Evolutionary conservation across 2,888 invertebrate species (phyloP), one percentile per base, ranked within the genome.

Genomic region (Chrysotoxum bicinctum): DNA sequence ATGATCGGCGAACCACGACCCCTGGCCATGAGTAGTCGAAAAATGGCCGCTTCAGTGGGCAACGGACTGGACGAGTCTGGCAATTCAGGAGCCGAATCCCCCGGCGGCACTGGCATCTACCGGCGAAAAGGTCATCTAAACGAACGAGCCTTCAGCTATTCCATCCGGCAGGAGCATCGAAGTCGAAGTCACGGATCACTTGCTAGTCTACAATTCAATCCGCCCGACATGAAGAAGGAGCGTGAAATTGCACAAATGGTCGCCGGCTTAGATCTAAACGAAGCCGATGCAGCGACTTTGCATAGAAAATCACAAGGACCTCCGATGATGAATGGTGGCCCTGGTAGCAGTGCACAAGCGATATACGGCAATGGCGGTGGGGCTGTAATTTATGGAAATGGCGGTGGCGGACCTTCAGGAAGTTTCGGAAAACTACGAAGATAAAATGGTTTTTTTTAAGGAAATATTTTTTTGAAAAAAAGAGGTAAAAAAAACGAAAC

Each of bases 191-290:
- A 98, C 91, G 98, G 98, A 80, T 97, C 97, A 81, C 93, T 98
- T 91, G 97, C 98, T 83, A 98, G 97, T 90, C 93, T 98, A 85
- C 97, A 97, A 91, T 98, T 98, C 92, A 97, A 96, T 88, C 95
- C 96, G 87, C 96, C 96, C 87, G 96, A 96, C 90, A 93, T 96
- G 91, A 97, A 97, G 91, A 97, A 97, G 91, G 97, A 97, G 91
- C 94, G 97, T 3, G 97, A 98, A 93, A 97, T 98, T 88, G 96
- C 97, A 92, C 98, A 98, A 93, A 95, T 98, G 94, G 96, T 98
- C 87, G 97, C 97, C n/a, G 98, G 97, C 21, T 93, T 98, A 88
- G 97, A 96, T 89, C 93, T 98, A 69, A 95, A 95, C 56, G 96
- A 96, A 0, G 96, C 97, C 82, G 88, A 89, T 3, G 95, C 96